Base-by-base conservation (phyloP, 2,113 vertebrate species). In the Bambusicola thoracicus region DNA sequence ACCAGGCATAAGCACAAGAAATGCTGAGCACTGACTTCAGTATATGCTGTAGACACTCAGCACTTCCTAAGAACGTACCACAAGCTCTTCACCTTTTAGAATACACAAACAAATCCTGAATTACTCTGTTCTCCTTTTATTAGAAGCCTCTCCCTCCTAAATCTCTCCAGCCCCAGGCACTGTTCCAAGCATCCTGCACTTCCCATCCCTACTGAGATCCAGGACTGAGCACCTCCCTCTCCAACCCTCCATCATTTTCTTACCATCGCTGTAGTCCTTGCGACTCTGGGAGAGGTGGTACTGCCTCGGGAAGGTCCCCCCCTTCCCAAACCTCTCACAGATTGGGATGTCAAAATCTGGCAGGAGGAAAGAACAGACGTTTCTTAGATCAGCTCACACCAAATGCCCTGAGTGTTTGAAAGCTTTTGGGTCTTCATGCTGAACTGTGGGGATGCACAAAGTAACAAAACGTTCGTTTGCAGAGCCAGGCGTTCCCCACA, bases 211-310 rank as follows among this genome's bases (percentile, higher is more conserved):
- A 36, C 1, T 0, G 0, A 22, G 48, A 63, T 6, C 41, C 27
- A 11, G 8, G 27, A 19, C 7, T 0, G 4, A 29, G 7, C 68
- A 15, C 8, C 48, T 34, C 81, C 34, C 61, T 65, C 24, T 48
- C 48, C 0, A 0, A 7, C 34, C 25, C 77, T 11, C 21, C 27
- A 14, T 3, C 27, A 0, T 11, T 40, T 69, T 69, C 98, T 98
- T 97, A 99, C 99, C 98, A 0, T 99, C 98, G 8, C 97, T 98
- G 78, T 99, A 99, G 96, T 99, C 98, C 95, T 99, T 99, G 93
- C 98, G 98, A 58, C 98, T 98, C 61, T 98, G 98, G 87, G 98
- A 98, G 92, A 99, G 95, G 77, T 98, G 98, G 92, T 98, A 98
- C 95, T 99, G 98, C 41, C 98, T 97, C 0, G 99, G 99, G 88